Percentiles rank a stretch among this genome's conserved stretches.
Conservation (phyloP, 2,888 invertebrate species). For the Eurytoma adleriae region DNA sequence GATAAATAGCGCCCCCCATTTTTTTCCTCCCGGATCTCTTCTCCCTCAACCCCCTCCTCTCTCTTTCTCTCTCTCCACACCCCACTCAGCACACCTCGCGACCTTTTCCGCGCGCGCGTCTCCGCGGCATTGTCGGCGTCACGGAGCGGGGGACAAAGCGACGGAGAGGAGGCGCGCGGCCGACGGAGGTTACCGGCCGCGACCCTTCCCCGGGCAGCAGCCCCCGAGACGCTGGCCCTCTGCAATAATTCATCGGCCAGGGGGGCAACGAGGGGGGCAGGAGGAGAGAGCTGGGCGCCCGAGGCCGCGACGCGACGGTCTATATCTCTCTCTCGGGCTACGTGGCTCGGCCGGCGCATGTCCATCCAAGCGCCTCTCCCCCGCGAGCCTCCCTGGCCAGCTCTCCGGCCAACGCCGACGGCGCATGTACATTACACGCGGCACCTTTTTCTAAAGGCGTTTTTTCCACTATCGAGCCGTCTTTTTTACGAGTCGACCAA, state of each 20-base stretch:
- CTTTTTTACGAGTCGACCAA: slow-evolving; percentile 25
- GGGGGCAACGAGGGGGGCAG: no score
- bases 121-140: not conserved
- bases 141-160: no score
- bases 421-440: slow-evolving; percentile 1
- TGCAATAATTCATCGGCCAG: no score
- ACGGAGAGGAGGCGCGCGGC: not conserved
- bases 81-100: not conserved
- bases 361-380: not conserved
- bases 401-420: no score
- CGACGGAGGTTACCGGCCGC: no score
- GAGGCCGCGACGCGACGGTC: not conserved
- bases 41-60: not conserved
- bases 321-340: not conserved
- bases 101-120: not conserved
- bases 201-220: no score
- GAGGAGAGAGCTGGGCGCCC: no score
- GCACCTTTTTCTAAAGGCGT: slow-evolving; percentile 15
- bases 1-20: slow-evolving; percentile 17
- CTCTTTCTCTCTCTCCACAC: not conserved
- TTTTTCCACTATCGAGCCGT: slow-evolving; percentile 27
- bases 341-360: not conserved
- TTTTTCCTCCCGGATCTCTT: not conserved
- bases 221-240: no score
- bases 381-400: not conserved